Evolutionary conservation across 2,888 invertebrate species (phyloP).

Genomic region (Lingula anatina): DNA sequence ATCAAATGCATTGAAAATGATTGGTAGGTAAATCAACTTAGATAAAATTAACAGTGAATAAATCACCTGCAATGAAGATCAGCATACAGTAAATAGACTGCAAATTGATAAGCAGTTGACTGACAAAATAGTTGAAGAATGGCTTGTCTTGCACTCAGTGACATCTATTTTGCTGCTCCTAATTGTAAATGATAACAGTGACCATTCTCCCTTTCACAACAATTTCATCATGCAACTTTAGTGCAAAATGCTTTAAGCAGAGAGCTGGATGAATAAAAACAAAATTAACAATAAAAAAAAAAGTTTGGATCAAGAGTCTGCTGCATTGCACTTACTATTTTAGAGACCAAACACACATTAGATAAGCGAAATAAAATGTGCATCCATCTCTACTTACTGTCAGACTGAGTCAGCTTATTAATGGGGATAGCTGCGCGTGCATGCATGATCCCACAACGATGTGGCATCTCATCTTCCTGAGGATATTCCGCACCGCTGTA

Average conservation of each 20-base stretch:
- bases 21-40: too few relatives aligned
- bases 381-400: too few relatives aligned
- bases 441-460: constrained; percentile 96
- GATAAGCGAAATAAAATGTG: too few relatives aligned
- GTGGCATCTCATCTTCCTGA: constrained; percentile 99
- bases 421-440: constrained; percentile 84
- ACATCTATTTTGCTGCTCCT: neutral
- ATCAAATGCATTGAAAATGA: too few relatives aligned
- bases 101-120: too few relatives aligned
- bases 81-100: too few relatives aligned
- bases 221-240: neutral
- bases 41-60: too few relatives aligned
- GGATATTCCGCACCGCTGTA: constrained; percentile 99
- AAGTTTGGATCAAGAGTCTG: neutral
- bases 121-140: neutral
- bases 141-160: neutral
- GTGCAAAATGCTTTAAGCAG: neutral
- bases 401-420: constrained; percentile 61
- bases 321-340: too few relatives aligned
- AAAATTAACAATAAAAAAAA: neutral
- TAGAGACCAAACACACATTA: too few relatives aligned
- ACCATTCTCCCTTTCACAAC: neutral
- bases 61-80: too few relatives aligned
- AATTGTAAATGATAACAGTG: neutral
- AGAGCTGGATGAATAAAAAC: neutral